Evolutionary conservation across 2,888 invertebrate species (phyloP).

Genomic region (Drosophila pseudotakahashii): DNA sequence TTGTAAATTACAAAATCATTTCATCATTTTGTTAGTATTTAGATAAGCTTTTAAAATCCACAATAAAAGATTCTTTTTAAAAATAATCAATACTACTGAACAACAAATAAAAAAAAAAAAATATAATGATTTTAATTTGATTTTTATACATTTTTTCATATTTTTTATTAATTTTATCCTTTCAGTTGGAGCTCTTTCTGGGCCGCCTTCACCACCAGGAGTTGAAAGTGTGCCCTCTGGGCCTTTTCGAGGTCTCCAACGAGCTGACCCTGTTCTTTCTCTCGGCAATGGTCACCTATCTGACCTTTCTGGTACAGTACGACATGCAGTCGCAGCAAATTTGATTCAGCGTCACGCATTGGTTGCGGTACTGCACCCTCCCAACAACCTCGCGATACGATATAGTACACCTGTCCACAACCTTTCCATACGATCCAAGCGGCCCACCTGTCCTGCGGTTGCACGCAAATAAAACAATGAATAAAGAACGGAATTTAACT

Average conservation of each 20-base stretch:
- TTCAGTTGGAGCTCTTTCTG: constrained; percentile 68
- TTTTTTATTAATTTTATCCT: background rate
- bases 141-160: too few relatives aligned
- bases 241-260: constrained; percentile 72
- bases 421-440: constrained; percentile 17
- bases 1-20: too few relatives aligned
- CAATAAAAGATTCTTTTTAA: too few relatives aligned
- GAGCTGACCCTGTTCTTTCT: constrained; percentile 62
- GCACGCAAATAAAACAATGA: constrained; percentile 31
- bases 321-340: constrained; percentile 32
- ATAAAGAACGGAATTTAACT: constrained; percentile 26
- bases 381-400: constrained; percentile 1
- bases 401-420: constrained; percentile 53
- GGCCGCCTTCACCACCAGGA: constrained; percentile 58
- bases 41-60: too few relatives aligned
- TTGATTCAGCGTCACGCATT: constrained; percentile 62
- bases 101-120: too few relatives aligned
- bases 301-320: constrained; percentile 64
- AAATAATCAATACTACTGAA: background rate
- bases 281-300: constrained; percentile 65
- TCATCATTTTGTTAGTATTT: too few relatives aligned
- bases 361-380: constrained; percentile 43
- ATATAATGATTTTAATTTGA: too few relatives aligned
- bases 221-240: constrained; percentile 62
- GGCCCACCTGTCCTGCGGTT: constrained; percentile 52